Base-by-base conservation (phyloP, 2,888 invertebrate genomes). In the Mellilla xanthometata region DNA sequence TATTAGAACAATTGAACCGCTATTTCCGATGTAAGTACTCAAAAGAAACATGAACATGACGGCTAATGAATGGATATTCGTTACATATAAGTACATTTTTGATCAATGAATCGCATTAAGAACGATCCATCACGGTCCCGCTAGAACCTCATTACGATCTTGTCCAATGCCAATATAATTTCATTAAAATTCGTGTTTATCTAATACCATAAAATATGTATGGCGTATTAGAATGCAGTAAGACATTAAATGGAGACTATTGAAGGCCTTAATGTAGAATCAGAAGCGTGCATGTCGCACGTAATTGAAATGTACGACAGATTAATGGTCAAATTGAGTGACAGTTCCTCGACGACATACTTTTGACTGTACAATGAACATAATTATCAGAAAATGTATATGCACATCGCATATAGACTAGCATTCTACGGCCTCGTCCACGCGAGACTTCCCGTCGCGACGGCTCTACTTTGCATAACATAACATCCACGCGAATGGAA, bases 341-440 rank as follows among this genome's bases (percentile, higher is more conserved):
- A 50, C 35, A 43, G 24, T 45, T 12, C 26, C 12, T 32, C 19
- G 19, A 45, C 31, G 15, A 38, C 42, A 39, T 27, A 39, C 24
- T 29, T 23, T 30, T 23, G 12, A 26, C 19, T 36, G 31, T 13
- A 38, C 15, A 19, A 5, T 3, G 15, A 5, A 3, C 3, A 19
- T 19, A 5, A 19, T 6, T 19, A 9, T 30, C 7, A 28, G 9
- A 31, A 0, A 12, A 13, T 23, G 13, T 22, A 31, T 28, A 22
- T 36, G n/a, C n/a, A n/a, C n/a, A n/a, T n/a, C n/a, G n/a, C 22
- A 7, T 22, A 7, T 12, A 1, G 1, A 7, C 2, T 12, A 12
- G 26, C 19, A 39, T 69, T 61, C 70, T 67, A 66, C 70, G 66
- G 65, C 65, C 65, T 57, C 62, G 48, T 47, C 49, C 51, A 54